Evolutionary conservation across 1,140 invertebrate species (phyloP), one percentile per base, ranked within the genome.

Genomic region (Meloidogyne floridensis): DNA sequence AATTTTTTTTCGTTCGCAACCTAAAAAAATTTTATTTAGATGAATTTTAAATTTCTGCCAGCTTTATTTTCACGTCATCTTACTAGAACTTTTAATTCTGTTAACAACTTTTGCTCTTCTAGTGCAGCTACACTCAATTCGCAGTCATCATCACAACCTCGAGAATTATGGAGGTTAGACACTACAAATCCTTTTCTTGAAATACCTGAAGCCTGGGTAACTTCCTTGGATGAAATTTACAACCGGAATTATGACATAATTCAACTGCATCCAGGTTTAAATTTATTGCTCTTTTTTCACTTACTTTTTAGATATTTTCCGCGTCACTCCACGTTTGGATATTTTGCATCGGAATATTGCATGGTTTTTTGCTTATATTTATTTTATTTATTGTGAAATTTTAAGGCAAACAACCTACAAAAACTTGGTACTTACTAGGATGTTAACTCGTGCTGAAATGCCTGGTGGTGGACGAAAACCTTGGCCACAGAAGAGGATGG

Each of bases 401-500:
- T 79, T 10, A 20, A 79, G 77, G 97, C 97, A 99, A 91, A 92
- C 85, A 84, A 92, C 93, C 79, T 97, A 96, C 90, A 93, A 93
- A 90, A 93, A 92, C 91, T 94, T 98, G 75, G 83, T 85, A 7
- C 94, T 93, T 91, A 93, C 93, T 1, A 93, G 91, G 87, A 91
- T 86, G 7, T 93, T 94, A 90, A 93, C 93, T 0, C 91, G 94
- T 79, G 93, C 94, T 18, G 97, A 99, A 92, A 93, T 95, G 78
- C 91, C 92, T 74, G 96, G 96, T 77, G 95, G 95, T 80, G 95
- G 91, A 8, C 43, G 47, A 80, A 87, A 88, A 43, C 87, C 87
- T 42, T 87, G 87, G 86, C 95, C 94, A 8, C 97, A 99, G 89
- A 99, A 99, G 92, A 96, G 95, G 81, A 87, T 90, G 20, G 97